A percentile compares a stretch with the other conserved stretches of the same genome.
These are phyloP conservation scores for Amiota mariae DNA, from an alignment of 2,888 invertebrate species.

Conservation along the genomic window DNA sequence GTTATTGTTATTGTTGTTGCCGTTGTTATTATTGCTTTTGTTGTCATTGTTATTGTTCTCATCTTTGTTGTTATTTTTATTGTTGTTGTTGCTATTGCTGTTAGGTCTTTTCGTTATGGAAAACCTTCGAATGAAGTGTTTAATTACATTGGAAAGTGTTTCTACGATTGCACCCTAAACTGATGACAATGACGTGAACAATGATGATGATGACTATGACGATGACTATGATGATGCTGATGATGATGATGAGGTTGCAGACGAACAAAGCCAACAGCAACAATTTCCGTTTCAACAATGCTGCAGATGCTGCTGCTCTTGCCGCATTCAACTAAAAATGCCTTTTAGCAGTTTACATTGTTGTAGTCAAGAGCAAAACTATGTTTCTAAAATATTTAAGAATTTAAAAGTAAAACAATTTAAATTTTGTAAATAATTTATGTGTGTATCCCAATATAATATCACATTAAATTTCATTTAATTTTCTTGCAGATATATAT, in stretches of 20 bases:
- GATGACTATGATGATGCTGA: neutral
- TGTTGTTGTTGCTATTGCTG: slow-evolving; percentile 33
- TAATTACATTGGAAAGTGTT: slow-evolving; percentile 35
- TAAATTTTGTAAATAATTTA: too few relatives aligned
- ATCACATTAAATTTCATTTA: too few relatives aligned
- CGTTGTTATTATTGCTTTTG: slow-evolving; percentile 33
- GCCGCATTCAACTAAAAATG: neutral
- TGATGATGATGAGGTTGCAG: neutral
- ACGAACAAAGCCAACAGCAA: neutral
- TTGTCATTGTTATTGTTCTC: slow-evolving; percentile 37
- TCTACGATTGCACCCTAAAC: neutral
- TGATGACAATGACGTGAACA: neutral
- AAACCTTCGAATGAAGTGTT: slow-evolving; percentile 38
- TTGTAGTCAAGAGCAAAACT: neutral
- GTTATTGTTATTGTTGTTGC: slow-evolving; percentile 27
- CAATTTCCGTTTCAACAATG: neutral
- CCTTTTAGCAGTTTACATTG: neutral
- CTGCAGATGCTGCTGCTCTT: neutral
- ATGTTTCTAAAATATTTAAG: neutral
- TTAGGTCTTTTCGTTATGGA: slow-evolving; percentile 24
- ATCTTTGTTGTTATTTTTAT: slow-evolving; percentile 47
- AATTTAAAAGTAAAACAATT: neutral
- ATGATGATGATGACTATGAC: neutral
- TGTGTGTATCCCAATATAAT: too few relatives aligned
- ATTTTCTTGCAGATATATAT: too few relatives aligned